Conservation (phyloP, 2,888 invertebrate species). For the Tanytarsus gracilentus region DNA sequence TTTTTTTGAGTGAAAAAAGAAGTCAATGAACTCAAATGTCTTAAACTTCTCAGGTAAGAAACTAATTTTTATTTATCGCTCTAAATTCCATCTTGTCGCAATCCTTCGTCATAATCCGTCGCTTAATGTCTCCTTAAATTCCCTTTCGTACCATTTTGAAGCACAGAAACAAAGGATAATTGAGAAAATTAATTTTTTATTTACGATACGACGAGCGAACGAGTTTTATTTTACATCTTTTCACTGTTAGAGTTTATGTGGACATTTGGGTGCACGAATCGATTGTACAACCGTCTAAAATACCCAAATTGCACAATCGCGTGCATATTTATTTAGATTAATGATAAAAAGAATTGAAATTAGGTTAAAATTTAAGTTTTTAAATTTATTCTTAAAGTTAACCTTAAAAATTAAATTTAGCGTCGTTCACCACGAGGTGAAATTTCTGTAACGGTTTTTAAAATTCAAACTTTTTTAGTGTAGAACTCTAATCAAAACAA, state of each 20-base stretch:
- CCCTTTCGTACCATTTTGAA: conserved; percentile 11
- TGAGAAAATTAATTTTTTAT: conserved; percentile 13
- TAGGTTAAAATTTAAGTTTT: too few relatives aligned
- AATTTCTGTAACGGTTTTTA: too few relatives aligned
- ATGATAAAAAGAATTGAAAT: too few relatives aligned
- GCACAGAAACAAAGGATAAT: conserved; percentile 19
- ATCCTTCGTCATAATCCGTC: not conserved
- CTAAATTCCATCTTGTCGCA: not conserved
- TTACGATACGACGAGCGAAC: conserved; percentile 4
- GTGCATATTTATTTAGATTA: not conserved
- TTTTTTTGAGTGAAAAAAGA: conserved; percentile 20
- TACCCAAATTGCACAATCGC: not conserved
- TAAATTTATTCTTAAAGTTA: too few relatives aligned
- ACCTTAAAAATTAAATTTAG: too few relatives aligned
- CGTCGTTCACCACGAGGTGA: too few relatives aligned
- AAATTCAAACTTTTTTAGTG: not conserved
- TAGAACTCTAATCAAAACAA: not conserved
- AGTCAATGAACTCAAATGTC: conserved; percentile 26
- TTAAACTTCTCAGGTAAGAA: conserved; percentile 22
- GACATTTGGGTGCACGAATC: not conserved
- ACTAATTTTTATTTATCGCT: conserved; percentile 21
- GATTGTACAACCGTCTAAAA: not conserved
- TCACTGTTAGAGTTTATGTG: not conserved
- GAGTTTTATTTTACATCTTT: conserved; percentile 20
- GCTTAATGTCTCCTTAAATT: conserved; percentile 5